Base-by-base conservation (phyloP, 2,113 vertebrate genomes). In the Daubentonia madagascariensis region DNA sequence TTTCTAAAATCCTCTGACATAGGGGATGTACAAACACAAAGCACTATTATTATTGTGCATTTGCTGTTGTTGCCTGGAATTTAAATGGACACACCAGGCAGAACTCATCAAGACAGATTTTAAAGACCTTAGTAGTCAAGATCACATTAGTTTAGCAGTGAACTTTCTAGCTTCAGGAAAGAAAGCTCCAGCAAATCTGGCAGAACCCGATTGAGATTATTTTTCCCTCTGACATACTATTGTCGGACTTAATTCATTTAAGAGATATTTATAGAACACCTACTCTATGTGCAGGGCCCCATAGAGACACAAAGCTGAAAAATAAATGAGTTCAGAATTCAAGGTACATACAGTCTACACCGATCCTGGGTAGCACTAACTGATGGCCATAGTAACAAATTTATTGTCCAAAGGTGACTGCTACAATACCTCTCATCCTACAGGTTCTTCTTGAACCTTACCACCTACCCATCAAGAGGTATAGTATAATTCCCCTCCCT, bases 271-370 rank as follows among this genome's bases (percentile, higher is more conserved):
- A 23, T 3, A 67, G 37, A 45, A 37, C 11, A 67, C 18, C 22
- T 63, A 35, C 50, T 75, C 8, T 13, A n/a, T n/a, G 52, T 23
- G n/a, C 5, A 20, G 22, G 22, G 16, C 16, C 30, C 28, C 37
- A 11, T 0, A 83, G 54, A 30, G 25, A 12, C 52, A 65, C 28
- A 88, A 28, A 85, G 61, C 54, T 48, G 11, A 70, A 91, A 83
- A 48, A 37, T 2, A 23, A 68, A 80, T 2, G 22, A 32, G 45
- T 45, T 40, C 30, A 50, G 35, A 43, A 35, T 1, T 25, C 35
- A 63, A 73, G 18, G 40, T 0, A 23, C 45, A 3, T 4, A 28
- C 3, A 16, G 35, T 17, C 28, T 23, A 28, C 10, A 10, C 16
- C 67, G 20, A 3, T 35, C 3, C 3, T 59, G 61, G 85, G 30